Evolutionary conservation across 2,888 invertebrate genomes (phyloP).

Genomic region (Heliconius erato): DNA sequence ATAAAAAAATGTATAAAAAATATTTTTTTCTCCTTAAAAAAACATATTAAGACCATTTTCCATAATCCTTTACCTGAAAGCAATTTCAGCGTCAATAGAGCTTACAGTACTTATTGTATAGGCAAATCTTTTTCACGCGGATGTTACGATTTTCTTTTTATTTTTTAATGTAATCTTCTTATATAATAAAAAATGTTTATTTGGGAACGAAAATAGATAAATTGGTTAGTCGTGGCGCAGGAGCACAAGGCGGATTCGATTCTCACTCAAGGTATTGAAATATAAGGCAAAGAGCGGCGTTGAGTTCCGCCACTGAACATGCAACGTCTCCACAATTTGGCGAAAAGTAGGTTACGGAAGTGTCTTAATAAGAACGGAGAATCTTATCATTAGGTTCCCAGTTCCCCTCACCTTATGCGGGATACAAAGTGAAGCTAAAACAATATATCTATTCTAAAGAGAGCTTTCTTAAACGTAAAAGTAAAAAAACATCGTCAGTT

Average conservation of each 20-base stretch:
- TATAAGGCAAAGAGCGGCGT: background rate
- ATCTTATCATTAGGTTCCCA: background rate
- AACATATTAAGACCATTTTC: background rate
- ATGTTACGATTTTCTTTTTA: background rate
- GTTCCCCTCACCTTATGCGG: background rate
- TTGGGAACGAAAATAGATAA: background rate
- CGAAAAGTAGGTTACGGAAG: background rate
- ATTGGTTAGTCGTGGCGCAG: no score
- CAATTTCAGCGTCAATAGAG: slow-evolving; percentile 4
- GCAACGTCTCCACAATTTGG: no score
- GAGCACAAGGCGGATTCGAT: no score
- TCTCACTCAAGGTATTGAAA: background rate
- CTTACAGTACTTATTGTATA: background rate
- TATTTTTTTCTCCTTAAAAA: background rate
- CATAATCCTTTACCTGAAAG: slow-evolving; percentile 6
- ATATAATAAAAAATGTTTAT: background rate
- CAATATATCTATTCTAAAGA: no score
- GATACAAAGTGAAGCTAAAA: no score
- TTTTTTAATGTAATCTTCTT: background rate
- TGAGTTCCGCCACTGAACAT: background rate
- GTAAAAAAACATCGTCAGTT: no score
- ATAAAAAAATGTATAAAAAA: background rate
- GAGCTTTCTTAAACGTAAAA: no score
- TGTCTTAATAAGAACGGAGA: background rate
- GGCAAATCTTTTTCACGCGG: background rate